Base-by-base conservation (phyloP, 2,113 vertebrate genomes). In the Oryzias melastigma region DNA sequence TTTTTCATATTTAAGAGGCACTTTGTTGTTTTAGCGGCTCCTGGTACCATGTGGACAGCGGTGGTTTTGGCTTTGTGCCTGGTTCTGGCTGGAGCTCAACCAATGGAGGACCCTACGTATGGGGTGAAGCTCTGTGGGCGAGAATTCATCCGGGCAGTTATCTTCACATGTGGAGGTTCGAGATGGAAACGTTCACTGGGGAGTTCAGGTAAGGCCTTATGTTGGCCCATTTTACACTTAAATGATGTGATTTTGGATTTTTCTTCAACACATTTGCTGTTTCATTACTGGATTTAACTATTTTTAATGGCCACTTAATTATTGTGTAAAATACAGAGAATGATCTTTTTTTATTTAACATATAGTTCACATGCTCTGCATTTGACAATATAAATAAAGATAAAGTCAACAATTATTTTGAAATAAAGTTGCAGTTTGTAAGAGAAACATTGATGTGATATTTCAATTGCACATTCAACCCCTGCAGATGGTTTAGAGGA, bases 91-190 rank as follows among this genome's bases (percentile, higher is more conserved):
- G 84, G 83, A 4, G 87, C 84, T 62, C 82, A 85, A 57, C 62
- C 84, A 27, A 76, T 88, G 61, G 85, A 78, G 7, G 68, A 88
- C 58, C 89, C 88, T 4, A 43, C 89, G 0, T 92, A 92, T 0
- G 91, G 92, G 0, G 91, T 95, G 59, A 95, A 95, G 75, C 88
- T 95, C 1, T 96, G 95, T 0, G 93, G 94, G 15, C 86, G 93
- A 0, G 93, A 95, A 63, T 95, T 96, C 83, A 93, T 95, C 80
- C 90, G 93, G 0, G 93, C 93, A 0, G 92, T 95, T 76, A 94
- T 96, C 82, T 95, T 94, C 62, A 94, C 92, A 58, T 96, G 95
- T 0, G 94, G 94, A 41, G 91, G 94, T 6, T 94, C 94, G 6
- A 87, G 93, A 4, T 95, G 94, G 95, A 93, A 71, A 62, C 84